Evolutionary conservation across 2,113 vertebrate genomes (phyloP).

Genomic region (Chinchilla lanigera): DNA sequence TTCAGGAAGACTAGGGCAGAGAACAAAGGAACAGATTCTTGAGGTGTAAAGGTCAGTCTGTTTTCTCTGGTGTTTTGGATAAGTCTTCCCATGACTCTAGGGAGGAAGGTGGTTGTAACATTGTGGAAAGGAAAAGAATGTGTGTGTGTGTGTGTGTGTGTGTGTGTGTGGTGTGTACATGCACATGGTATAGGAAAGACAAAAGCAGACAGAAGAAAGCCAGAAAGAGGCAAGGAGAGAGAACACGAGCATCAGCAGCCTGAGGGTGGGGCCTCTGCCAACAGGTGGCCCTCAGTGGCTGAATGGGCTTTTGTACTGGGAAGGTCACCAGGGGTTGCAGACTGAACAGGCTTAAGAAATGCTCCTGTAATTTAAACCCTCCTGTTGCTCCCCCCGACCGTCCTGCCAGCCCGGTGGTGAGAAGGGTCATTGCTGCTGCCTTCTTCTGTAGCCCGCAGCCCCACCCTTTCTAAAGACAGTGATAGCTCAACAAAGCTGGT

Average conservation of each 20-base stretch:
- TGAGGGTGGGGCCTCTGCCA: background rate
- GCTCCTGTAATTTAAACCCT: conserved; percentile 2
- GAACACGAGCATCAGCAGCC: background rate
- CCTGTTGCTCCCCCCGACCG: background rate
- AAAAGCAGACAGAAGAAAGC: background rate
- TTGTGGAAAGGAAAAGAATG: background rate
- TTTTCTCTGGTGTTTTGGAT: background rate
- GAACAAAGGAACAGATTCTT: background rate
- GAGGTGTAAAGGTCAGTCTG: background rate
- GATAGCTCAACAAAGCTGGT: background rate
- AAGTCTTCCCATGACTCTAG: background rate
- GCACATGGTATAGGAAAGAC: background rate
- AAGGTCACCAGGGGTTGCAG: conserved; percentile 18
- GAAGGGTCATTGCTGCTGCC: background rate
- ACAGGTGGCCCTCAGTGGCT: conserved; percentile 45
- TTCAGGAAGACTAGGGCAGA: background rate
- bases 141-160: background rate
- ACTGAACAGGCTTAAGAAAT: background rate
- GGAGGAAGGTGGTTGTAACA: background rate
- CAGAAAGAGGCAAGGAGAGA: background rate
- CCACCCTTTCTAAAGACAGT: background rate
- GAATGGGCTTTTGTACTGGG: conserved; percentile 63
- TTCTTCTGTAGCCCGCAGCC: accelerated
- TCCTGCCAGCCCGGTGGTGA: background rate
- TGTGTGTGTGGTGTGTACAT: background rate